A percentile compares a stretch with the other conserved stretches of the same genome.
Conservation (phyloP, 2,797 vertebrate species). For the Chaetophractus vellerosus region DNA sequence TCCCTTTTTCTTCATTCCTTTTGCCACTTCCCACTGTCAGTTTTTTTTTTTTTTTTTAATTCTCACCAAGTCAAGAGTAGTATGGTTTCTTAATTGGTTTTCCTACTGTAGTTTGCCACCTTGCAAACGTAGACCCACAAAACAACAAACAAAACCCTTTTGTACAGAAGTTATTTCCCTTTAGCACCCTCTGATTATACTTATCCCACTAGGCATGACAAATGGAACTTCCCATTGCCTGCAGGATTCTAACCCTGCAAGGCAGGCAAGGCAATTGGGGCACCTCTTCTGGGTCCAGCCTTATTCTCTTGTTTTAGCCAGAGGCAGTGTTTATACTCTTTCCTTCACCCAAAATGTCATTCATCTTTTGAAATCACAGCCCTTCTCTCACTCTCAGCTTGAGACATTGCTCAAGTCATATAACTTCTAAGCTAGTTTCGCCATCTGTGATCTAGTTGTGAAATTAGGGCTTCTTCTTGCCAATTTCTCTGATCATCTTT, state of each 20-base stretch:
- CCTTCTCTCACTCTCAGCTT: background rate
- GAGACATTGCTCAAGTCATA: background rate
- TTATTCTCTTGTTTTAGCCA: background rate
- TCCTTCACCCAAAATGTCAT: background rate
- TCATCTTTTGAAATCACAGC: slow-evolving; percentile 19
- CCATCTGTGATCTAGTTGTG: background rate
- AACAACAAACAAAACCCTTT: background rate
- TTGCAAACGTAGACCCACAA: background rate
- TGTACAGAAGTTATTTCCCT: background rate
- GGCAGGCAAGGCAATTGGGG: background rate
- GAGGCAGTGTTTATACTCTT: background rate
- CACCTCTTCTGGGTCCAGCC: background rate
- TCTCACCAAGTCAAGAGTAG: background rate
- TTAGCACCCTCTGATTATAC: background rate
- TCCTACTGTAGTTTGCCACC: background rate
- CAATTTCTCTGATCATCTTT: background rate
- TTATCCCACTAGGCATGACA: background rate
- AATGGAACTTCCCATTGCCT: background rate
- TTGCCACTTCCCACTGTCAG: background rate
- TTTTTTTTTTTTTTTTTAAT: slow-evolving; percentile 2
- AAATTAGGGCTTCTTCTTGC: slow-evolving; percentile 10
- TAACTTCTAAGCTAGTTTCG: background rate
- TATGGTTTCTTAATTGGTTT: slow-evolving; percentile 27
- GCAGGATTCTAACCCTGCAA: background rate
- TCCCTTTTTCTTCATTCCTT: background rate